These are phyloP conservation scores for Parasteatoda tepidariorum DNA, from an alignment of 1,140 invertebrate genomes.

Conservation along the genomic window DNA sequence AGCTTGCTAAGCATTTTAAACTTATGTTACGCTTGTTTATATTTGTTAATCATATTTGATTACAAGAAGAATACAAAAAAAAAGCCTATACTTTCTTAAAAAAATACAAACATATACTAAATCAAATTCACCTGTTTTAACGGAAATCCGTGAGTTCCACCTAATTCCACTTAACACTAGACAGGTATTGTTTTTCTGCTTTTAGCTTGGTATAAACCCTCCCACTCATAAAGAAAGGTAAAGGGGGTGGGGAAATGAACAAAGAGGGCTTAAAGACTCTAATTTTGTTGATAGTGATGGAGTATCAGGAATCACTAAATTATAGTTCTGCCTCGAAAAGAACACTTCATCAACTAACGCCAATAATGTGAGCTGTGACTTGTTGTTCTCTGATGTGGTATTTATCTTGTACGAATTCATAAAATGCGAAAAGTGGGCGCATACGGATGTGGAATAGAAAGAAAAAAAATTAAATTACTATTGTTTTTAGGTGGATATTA, in stretches of 20 bases:
- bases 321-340: constrained; percentile 7
- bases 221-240: constrained; percentile 13
- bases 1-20: too few species aligned
- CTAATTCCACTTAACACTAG: background rate
- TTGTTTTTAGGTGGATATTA: too few species aligned
- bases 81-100: too few species aligned
- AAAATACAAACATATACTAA: too few species aligned
- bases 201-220: background rate
- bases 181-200: background rate
- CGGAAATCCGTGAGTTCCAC: background rate
- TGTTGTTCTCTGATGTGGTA: constrained; percentile 24
- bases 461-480: background rate
- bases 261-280: constrained; percentile 26
- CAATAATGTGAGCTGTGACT: constrained; percentile 31
- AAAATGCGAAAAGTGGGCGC: background rate
- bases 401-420: constrained; percentile 8
- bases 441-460: background rate
- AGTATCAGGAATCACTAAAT: constrained; percentile 45
- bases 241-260: background rate
- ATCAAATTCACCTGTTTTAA: background rate
- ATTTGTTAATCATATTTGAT: too few species aligned
- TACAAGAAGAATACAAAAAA: background rate
- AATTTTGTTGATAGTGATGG: constrained; percentile 52
- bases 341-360: constrained; percentile 36
- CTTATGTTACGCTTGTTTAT: too few species aligned